These are phyloP conservation scores for Dicrurus megarhynchus DNA, from an alignment of 2,113 vertebrate species.

Conservation along the genomic window DNA sequence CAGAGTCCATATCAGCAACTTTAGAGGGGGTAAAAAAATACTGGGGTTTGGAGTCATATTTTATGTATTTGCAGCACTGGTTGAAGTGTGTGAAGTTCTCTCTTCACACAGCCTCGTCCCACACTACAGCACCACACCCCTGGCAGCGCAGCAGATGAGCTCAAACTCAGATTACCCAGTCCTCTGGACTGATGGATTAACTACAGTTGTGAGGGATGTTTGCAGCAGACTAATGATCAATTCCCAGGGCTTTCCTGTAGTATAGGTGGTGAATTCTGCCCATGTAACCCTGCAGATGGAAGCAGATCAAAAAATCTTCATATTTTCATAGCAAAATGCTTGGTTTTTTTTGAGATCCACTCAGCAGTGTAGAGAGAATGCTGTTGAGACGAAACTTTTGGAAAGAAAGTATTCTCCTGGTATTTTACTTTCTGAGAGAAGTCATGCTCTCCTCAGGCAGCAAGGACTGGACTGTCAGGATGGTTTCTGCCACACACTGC, in stretches of 20 bases:
- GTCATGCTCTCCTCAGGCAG: neutral
- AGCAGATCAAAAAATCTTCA: neutral
- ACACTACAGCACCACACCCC: rapidly evolving
- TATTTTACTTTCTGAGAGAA: neutral
- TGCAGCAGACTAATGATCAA: neutral
- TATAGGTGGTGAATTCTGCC: neutral
- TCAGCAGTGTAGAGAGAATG: neutral
- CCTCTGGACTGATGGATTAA: neutral
- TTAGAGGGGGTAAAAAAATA: neutral
- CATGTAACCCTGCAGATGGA: neutral
- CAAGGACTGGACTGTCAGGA: neutral
- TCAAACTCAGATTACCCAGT: neutral
- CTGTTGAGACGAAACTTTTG: neutral
- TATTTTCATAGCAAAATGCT: neutral
- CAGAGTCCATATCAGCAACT: neutral
- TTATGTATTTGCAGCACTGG: rapidly evolving
- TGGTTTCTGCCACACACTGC: neutral
- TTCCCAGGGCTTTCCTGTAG: neutral
- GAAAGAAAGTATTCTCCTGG: neutral
- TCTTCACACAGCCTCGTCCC: neutral
- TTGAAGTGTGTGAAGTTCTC: neutral
- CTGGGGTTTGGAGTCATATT: neutral
- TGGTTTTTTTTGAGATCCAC: neutral
- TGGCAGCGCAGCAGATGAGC: neutral
- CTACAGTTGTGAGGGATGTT: neutral